Base-by-base conservation (phyloP, 2,113 vertebrate genomes). In the Himantopus leucocephalus region DNA sequence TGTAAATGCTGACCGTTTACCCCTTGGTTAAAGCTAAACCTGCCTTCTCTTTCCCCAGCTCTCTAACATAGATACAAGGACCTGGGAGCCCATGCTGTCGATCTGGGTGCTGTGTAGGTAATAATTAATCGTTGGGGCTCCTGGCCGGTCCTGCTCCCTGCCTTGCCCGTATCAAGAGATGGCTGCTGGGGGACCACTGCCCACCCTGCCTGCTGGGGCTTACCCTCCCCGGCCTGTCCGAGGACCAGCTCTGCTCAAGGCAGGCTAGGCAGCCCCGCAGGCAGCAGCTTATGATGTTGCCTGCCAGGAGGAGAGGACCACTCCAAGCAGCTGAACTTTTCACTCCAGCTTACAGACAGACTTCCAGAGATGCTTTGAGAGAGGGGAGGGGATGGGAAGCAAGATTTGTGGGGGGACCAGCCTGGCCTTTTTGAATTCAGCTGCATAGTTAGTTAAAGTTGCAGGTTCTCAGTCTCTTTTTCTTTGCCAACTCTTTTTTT, bases 11-110 rank as follows among this genome's bases (percentile, higher is more conserved):
- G 97, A 96, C 92, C 77, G 9, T 96, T 97, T 96, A 94, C 92
- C 89, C 90, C 39, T 52, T 81, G 80, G 97, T 97, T 97, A 96
- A 97, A 97, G 68, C 94, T 96, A 96, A 97, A 97, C 89, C 79
- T 64, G 76, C 43, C 84, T 94, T 85, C 79, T 91, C 47, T 83
- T 83, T 68, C 76, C 35, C n/a, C 17, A 2, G 88, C 68, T 92
- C 7, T 88, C 75, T 56, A 52, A 72, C 52, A 14, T 34, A 77
- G 85, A 53, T 32, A 26, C 34, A 77, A 68, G 91, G 62, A 83
- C 47, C 92, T 35, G 47, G 39, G 47, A 82, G 88, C 92, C 81
- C 52, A 10, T 3, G 26, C 45, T 5, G 11, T 35, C 3, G 2
- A 35, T 70, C 72, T 64, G 91, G 50, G 84, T 45, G 55, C 78